Conservation (phyloP, 2,888 invertebrate species). For the Clivina fossor region DNA sequence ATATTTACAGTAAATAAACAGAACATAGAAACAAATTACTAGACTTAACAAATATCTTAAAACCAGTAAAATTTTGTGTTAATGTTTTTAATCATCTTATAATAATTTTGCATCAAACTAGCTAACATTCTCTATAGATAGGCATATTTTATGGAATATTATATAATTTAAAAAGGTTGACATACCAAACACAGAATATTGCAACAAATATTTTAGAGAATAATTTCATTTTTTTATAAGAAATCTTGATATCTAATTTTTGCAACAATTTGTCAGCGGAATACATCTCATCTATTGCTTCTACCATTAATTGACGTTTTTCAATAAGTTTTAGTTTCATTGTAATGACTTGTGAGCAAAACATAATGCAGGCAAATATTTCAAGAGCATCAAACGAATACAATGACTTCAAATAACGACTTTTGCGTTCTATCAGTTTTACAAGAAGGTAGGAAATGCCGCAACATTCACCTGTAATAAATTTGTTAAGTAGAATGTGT, state of each 20-base stretch:
- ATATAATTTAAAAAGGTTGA: too few relatives aligned
- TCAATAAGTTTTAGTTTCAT: conserved; percentile 2
- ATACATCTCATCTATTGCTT: not conserved
- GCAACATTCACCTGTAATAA: conserved; percentile 1
- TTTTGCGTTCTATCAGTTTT: not conserved
- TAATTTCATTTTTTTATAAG: conserved; percentile 1
- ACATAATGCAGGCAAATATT: conserved; percentile 6
- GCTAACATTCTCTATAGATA: too few relatives aligned
- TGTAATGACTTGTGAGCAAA: conserved; percentile 2
- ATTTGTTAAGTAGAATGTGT: too few relatives aligned
- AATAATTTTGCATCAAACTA: too few relatives aligned
- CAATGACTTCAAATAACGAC: not conserved
- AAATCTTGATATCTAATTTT: not conserved
- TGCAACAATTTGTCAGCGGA: not conserved
- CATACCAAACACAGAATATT: not conserved
- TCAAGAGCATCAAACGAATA: conserved; percentile 11
- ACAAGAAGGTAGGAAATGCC: not conserved
- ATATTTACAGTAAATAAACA: too few relatives aligned
- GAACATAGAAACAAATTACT: too few relatives aligned
- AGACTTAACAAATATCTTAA: too few relatives aligned
- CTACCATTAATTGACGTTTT: not conserved
- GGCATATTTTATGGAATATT: too few relatives aligned
- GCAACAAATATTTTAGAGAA: not conserved
- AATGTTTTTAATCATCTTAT: too few relatives aligned
- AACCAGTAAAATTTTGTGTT: too few relatives aligned